Base-by-base conservation (phyloP, 2,797 vertebrate genomes). In the Anguilla megastoma region DNA sequence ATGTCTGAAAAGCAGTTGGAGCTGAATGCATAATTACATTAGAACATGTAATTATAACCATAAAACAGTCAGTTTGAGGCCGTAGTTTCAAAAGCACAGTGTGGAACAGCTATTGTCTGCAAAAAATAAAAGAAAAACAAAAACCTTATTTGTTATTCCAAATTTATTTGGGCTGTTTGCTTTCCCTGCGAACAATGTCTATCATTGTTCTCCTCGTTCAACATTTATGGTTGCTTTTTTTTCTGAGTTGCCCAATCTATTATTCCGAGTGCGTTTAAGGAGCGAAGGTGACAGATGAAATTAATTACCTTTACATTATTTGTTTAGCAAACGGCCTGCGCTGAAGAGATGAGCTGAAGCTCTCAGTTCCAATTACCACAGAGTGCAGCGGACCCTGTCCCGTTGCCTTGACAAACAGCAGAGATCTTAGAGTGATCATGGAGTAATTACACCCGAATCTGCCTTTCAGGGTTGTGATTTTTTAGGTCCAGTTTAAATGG, bases 301-400 rank as follows among this genome's bases (percentile, higher is more conserved):
- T 79, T 6, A 45, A 79, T 79, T 79, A 79, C 74, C 33, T 79
- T 79, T 79, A 79, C 33, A 79, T 79, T 79, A 79, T 79, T 79
- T 79, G 33, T 79, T 79, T 36, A 41, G 74, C 36, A 41, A 79
- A 79, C 66, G 30, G n/a, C 74, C 33, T 79, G 9, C 12, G 16
- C 71, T 36, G 71, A 74, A 16, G 33, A 74, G 71, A 74, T 74
- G 30, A 79, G 16, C 74, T 41, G 33, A 79, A 79, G 74, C 74
- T 36, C 18, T 79, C 74, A 14, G 1, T 36, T 79, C 12, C 74
- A 79, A 79, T 41, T 79, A 79, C 74, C 18, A 7, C 4, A 21
- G 74, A 79, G 74, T 41, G 33, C 33, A 36, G 3, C 16, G 24
- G 79, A 48, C 36, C 33, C 30, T 41, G 6, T 21, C 18, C 74